Conservation (phyloP, 2,888 invertebrate species). For the Endotricha flammealis region DNA sequence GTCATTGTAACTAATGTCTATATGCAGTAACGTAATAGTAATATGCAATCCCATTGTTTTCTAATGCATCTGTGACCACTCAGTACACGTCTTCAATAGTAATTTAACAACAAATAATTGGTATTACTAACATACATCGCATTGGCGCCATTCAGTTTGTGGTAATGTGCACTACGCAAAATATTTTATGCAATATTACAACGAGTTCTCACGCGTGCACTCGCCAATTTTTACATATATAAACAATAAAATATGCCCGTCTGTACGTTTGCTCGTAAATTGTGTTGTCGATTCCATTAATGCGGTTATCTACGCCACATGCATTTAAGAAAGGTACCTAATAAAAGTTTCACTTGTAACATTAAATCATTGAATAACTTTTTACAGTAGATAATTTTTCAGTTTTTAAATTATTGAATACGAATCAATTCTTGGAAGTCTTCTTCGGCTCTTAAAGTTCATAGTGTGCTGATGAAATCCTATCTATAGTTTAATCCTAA, state of each 20-base stretch:
- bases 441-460: too few species aligned
- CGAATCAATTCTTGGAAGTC: too few species aligned
- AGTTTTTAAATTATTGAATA: too few species aligned
- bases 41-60: not conserved
- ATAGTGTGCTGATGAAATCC: too few species aligned
- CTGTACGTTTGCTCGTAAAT: not conserved
- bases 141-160: conserved; percentile 38
- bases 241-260: not conserved
- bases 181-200: conserved; percentile 1
- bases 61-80: conserved; percentile 14
- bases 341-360: too few species aligned
- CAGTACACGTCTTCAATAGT: conserved; percentile 28
- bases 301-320: too few species aligned
- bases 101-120: conserved; percentile 39
- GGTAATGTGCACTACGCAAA: not conserved
- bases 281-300: not conserved
- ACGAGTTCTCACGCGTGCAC: not conserved
- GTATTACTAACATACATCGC: conserved; percentile 49
- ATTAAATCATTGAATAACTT: too few species aligned
- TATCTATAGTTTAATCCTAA: too few species aligned
- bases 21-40: too few species aligned
- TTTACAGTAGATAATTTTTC: too few species aligned
- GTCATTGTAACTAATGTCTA: too few species aligned
- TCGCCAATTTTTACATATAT: not conserved
- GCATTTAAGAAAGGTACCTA: too few species aligned